phyloP scores from a whole-genome alignment of 1,140 invertebrate species.

The Ylistrum balloti region DNA sequence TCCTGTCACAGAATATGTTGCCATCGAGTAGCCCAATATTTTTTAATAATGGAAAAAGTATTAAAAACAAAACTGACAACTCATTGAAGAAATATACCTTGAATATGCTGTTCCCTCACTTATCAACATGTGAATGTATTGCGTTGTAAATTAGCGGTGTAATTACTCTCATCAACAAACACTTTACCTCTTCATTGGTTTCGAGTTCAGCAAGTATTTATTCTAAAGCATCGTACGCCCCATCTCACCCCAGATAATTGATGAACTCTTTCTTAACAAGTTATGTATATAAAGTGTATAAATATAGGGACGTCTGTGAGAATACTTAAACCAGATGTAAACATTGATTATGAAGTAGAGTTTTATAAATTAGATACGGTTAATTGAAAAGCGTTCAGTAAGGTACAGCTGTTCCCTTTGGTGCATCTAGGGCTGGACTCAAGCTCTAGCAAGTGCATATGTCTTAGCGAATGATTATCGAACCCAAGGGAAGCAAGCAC shows the following conservation, averaged over 20 bases:
- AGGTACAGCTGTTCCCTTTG: neutral
- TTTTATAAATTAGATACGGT: neutral
- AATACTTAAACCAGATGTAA: neutral
- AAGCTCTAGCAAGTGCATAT: neutral
- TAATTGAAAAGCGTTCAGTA: neutral
- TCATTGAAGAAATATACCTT: too few relatives aligned
- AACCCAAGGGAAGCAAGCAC: neutral
- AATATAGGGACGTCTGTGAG: neutral
- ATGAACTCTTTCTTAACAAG: neutral
- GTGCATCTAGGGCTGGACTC: neutral
- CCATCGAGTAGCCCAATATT: too few relatives aligned
- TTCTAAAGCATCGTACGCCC: neutral
- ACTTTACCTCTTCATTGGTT: neutral
- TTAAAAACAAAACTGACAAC: too few relatives aligned
- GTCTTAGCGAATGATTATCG: neutral
- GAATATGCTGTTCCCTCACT: too few relatives aligned
- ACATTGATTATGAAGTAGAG: conserved; percentile 10
- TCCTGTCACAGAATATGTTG: too few relatives aligned
- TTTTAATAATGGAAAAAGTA: too few relatives aligned
- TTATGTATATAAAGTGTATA: neutral
- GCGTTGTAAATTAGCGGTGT: too few relatives aligned
- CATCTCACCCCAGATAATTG: neutral
- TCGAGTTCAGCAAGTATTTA: neutral
- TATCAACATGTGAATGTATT: too few relatives aligned
- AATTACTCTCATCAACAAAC: neutral